phyloP scores from a whole-genome alignment of 1,140 invertebrate genomes.

The Coelopa frigida region DNA sequence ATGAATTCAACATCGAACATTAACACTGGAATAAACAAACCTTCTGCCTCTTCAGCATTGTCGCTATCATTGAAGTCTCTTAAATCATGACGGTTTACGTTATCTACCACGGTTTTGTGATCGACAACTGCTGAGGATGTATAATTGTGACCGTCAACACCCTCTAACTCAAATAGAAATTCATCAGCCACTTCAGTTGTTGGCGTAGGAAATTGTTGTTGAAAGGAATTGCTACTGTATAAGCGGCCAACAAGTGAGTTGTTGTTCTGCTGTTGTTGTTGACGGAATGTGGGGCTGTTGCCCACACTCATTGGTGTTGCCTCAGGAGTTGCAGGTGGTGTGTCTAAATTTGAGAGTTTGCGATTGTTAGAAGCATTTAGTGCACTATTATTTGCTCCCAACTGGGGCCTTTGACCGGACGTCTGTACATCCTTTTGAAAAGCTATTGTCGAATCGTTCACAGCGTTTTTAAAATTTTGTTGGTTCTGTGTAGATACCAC shows the following conservation, averaged over 20 bases:
- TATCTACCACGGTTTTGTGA: too few species aligned
- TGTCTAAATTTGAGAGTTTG: constrained; percentile 40
- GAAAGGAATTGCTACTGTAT: constrained; percentile 14
- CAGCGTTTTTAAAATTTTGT: too few species aligned
- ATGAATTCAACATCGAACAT: background rate
- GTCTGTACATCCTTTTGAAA: too few species aligned
- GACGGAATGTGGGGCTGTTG: constrained; percentile 41
- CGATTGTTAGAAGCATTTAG: constrained; percentile 20
- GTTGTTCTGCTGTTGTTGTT: constrained; percentile 25
- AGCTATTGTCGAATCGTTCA: too few species aligned
- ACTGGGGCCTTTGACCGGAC: too few species aligned
- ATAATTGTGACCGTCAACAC: constrained; percentile 24
- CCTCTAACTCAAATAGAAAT: constrained; percentile 40
- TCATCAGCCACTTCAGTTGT: constrained; percentile 24
- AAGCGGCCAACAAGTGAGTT: constrained; percentile 1
- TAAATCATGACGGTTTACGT: too few species aligned
- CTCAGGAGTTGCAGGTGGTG: constrained; percentile 43
- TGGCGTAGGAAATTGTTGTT: constrained; percentile 16
- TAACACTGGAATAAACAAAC: constrained; percentile 13
- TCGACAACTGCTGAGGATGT: background rate
- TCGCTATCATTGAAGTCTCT: constrained; percentile 29
- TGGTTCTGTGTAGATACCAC: too few species aligned
- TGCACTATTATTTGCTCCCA: too few species aligned
- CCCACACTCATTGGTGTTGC: constrained; percentile 43
- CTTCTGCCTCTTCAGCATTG: constrained; percentile 37